Evolutionary conservation across 2,888 invertebrate species (phyloP), one percentile per base, ranked within the genome.

Genomic region (Nomada ferruginata): DNA sequence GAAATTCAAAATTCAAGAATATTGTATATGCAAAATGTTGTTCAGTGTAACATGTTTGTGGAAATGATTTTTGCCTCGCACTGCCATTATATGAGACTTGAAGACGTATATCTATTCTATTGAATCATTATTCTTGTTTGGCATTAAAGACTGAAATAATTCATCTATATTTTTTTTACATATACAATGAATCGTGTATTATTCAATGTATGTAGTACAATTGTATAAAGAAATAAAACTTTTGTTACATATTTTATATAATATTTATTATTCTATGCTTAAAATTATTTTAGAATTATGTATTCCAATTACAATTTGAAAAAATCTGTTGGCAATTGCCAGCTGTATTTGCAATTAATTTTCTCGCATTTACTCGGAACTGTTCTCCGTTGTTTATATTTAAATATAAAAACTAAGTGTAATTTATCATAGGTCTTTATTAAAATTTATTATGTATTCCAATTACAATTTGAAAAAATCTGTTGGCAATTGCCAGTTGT

Each of bases 81-180:
- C 89, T 90, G 89, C 90, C 87, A 90, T 81, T 86, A 75, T 57
- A 89, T 70, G 70, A 90, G 89, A 86, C 90, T 87, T 78, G 79
- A 72, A 82, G 76, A 87, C 69, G 57, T 11, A 23, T 20, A 63
- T 76, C 78, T 65, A 76, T 69, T 82, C 60, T 79, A 79, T 84
- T 82, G 74, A 75, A 83, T 77, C 83, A 82, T 73, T 84, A 66
- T 79, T 83, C 74, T 88, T 72, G 50, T 89, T 91, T 91, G 87
- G 89, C 84, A 85, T 88, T 82, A 82, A 92, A 92, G 92, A 93
- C 92, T 93, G 92, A 93, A 88, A 87, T 89, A 84, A 89, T 85
- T 81, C 78, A 76, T 83, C 81, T 88, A 86, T 90, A 89, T 90
- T 89, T 90, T 91, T 91, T 92, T 91, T 89, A 91, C 86, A 91